These are phyloP conservation scores for Cosmia pyralina DNA, from an alignment of 2,888 invertebrate genomes.

Conservation along the genomic window DNA sequence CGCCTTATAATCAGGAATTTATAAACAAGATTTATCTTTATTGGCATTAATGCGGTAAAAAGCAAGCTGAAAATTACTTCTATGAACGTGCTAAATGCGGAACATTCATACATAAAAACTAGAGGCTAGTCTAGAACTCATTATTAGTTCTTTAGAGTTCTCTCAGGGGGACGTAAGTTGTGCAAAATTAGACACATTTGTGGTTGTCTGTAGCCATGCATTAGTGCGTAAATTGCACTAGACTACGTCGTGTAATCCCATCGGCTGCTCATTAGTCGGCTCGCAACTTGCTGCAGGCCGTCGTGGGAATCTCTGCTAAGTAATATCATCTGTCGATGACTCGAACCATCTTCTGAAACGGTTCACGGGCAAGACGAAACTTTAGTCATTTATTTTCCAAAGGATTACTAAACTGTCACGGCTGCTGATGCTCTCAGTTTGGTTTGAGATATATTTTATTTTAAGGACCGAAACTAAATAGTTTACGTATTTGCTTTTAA, in stretches of 20 bases:
- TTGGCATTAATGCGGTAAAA: constrained; percentile 12
- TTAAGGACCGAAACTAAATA: constrained; percentile 69
- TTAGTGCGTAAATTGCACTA: constrained; percentile 85
- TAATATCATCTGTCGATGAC: constrained; percentile 73
- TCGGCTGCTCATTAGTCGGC: constrained; percentile 83
- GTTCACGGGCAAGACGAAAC: constrained; percentile 64
- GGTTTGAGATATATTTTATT: constrained; percentile 72
- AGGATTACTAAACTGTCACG: constrained; percentile 73
- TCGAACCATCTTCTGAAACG: constrained; percentile 63
- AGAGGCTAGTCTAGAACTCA: constrained; percentile 14
- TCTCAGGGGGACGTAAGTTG: constrained; percentile 58
- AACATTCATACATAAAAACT: constrained; percentile 45
- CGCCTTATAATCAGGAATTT: constrained; percentile 21
- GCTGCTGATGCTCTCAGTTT: constrained; percentile 71
- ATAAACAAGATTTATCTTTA: constrained; percentile 38
- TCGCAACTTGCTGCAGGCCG: constrained; percentile 73
- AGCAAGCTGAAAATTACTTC: constrained; percentile 36
- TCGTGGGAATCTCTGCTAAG: constrained; percentile 83
- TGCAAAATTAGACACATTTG: constrained; percentile 80
- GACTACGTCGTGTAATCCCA: constrained; percentile 80
- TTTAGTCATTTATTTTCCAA: constrained; percentile 65
- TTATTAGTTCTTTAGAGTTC: constrained; percentile 53
- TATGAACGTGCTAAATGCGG: constrained; percentile 4
- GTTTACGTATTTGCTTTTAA: constrained; percentile 71
- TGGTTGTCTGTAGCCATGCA: constrained; percentile 80